Conservation (phyloP, 2,113 vertebrate genomes). For the Corvus hawaiiensis region DNA sequence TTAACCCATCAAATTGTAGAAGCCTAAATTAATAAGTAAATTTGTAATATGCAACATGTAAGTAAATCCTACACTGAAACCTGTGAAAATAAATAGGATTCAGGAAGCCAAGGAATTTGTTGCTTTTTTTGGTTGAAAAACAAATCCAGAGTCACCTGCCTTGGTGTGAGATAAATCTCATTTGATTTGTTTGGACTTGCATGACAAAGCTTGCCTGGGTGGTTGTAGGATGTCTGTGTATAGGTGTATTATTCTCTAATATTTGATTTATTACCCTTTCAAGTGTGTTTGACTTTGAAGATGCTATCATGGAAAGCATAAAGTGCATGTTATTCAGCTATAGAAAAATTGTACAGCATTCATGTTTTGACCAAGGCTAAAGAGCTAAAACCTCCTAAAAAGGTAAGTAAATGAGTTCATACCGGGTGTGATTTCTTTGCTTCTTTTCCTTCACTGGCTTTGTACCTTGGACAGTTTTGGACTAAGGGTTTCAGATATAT, state of each 20-base stretch:
- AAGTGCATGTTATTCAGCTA: neutral
- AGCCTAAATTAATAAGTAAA: neutral
- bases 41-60: neutral
- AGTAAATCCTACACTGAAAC: neutral
- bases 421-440: neutral
- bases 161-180: neutral
- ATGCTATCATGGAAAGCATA: neutral
- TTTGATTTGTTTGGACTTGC: neutral
- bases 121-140: neutral
- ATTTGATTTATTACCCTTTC: neutral
- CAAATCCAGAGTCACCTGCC: neutral
- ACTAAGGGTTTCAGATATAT: neutral
- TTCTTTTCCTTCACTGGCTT: neutral
- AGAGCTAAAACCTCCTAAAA: neutral
- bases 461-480: neutral
- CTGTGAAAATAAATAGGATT: neutral
- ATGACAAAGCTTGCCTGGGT: neutral
- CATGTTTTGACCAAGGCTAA: neutral
- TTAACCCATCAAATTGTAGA: neutral
- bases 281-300: constrained; percentile 12
- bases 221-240: neutral
- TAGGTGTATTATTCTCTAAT: neutral
- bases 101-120: neutral
- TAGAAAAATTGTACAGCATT: neutral
- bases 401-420: neutral